These are phyloP conservation scores for Daboia siamensis DNA, from an alignment of 2,113 vertebrate genomes.

Conservation along the genomic window DNA sequence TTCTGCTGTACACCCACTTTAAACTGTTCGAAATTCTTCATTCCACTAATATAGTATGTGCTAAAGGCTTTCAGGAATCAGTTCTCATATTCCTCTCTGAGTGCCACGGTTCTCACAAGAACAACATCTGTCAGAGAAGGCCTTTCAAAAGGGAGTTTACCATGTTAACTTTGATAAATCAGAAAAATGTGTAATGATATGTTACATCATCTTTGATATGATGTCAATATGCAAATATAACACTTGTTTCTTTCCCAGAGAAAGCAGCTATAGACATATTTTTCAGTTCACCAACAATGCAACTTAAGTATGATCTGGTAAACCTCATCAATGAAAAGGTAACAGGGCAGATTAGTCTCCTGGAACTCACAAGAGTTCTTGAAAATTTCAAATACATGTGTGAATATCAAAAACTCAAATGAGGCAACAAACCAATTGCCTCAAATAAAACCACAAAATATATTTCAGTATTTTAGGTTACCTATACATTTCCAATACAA, in stretches of 20 bases:
- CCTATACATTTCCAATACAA: neutral
- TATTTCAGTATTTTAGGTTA: neutral
- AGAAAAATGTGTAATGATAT: neutral
- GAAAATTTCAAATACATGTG: neutral
- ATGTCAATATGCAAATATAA: conserved; percentile 16
- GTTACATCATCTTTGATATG: neutral
- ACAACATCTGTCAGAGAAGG: neutral
- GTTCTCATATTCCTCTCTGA: neutral
- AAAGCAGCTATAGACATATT: conserved; percentile 15
- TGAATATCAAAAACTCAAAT: neutral
- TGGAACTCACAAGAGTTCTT: neutral
- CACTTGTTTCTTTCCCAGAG: conserved; percentile 4
- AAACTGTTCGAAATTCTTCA: neutral
- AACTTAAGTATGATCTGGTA: conserved; percentile 26
- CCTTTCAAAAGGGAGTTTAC: neutral
- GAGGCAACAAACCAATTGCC: no score
- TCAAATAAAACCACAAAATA: neutral
- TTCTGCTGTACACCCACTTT: neutral
- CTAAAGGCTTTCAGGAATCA: neutral
- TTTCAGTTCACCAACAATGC: neutral
- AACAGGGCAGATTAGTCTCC: neutral
- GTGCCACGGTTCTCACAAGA: neutral
- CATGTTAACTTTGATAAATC: neutral
- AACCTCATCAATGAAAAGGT: neutral
- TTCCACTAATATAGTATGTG: neutral